These are phyloP conservation scores for Elegia similella DNA, from an alignment of 2,888 invertebrate species.

Conservation along the genomic window DNA sequence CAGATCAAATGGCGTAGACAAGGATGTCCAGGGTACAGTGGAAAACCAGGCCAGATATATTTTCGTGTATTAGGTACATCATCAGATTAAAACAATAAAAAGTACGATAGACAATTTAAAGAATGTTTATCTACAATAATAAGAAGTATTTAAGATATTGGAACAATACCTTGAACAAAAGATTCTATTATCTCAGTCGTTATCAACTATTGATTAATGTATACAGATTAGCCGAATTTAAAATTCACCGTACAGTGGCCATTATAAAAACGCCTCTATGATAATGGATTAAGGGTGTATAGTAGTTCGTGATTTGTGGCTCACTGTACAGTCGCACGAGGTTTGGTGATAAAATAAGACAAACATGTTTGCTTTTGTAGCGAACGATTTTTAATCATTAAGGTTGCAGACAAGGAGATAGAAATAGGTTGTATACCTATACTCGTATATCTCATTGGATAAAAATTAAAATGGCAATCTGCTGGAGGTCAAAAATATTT, in stretches of 20 bases:
- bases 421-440: too few species aligned
- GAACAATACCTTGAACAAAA: conserved; percentile 22
- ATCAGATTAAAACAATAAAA: too few species aligned
- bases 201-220: conserved; percentile 28
- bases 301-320: not conserved
- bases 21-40: too few species aligned
- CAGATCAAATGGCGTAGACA: too few species aligned
- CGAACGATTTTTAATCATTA: not conserved
- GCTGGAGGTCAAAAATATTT: too few species aligned
- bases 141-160: conserved; percentile 12
- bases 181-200: conserved; percentile 20
- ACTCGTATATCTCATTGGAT: too few species aligned
- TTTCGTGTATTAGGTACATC: too few species aligned
- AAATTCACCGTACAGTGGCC: not conserved
- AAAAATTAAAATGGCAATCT: too few species aligned
- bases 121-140: not conserved
- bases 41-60: too few species aligned
- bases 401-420: not conserved
- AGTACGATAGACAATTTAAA: too few species aligned
- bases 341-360: not conserved
- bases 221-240: conserved; percentile 15
- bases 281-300: not conserved
- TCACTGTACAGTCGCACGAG: not conserved
- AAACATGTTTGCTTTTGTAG: not conserved
- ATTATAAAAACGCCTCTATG: not conserved